phyloP scores from a whole-genome alignment of 2,888 invertebrate species.

The Tortrix viridana region DNA sequence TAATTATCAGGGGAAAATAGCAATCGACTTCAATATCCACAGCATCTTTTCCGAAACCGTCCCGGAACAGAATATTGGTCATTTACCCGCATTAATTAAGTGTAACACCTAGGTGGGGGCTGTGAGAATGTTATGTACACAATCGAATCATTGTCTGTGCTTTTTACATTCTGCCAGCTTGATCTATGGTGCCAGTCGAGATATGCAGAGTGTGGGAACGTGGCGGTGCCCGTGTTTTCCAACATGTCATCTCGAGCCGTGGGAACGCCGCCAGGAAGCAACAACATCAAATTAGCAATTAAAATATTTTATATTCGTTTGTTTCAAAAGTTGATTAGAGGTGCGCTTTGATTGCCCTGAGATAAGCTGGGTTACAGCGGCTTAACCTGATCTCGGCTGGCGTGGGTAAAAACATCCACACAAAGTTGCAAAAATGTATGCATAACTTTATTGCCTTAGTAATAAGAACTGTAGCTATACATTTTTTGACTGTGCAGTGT shows the following conservation, averaged over 20 bases:
- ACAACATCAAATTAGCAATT: slow-evolving; percentile 58
- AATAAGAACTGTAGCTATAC: too few species aligned
- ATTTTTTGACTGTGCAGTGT: too few species aligned
- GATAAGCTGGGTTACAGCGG: slow-evolving; percentile 15
- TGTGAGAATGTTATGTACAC: slow-evolving; percentile 83
- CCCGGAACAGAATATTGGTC: slow-evolving; percentile 71
- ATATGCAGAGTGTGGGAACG: slow-evolving; percentile 83
- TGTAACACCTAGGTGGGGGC: slow-evolving; percentile 68
- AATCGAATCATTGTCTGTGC: slow-evolving; percentile 81
- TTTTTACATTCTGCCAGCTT: slow-evolving; percentile 77
- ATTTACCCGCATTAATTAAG: slow-evolving; percentile 81
- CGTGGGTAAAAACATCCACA: background rate
- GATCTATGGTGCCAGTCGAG: slow-evolving; percentile 76
- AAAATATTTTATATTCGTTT: slow-evolving; percentile 59
- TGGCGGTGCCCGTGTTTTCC: slow-evolving; percentile 68
- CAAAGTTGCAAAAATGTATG: too few species aligned
- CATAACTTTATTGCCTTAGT: too few species aligned
- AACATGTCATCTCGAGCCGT: slow-evolving; percentile 79
- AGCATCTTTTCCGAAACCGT: slow-evolving; percentile 40
- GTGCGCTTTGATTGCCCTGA: slow-evolving; percentile 22
- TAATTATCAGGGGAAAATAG: slow-evolving; percentile 50
- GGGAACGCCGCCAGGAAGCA: slow-evolving; percentile 61
- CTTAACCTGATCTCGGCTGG: background rate
- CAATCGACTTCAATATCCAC: slow-evolving; percentile 7
- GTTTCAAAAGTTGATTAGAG: slow-evolving; percentile 46